These are phyloP conservation scores for Pitta sordida DNA, from an alignment of 2,113 vertebrate genomes.

Conservation along the genomic window DNA sequence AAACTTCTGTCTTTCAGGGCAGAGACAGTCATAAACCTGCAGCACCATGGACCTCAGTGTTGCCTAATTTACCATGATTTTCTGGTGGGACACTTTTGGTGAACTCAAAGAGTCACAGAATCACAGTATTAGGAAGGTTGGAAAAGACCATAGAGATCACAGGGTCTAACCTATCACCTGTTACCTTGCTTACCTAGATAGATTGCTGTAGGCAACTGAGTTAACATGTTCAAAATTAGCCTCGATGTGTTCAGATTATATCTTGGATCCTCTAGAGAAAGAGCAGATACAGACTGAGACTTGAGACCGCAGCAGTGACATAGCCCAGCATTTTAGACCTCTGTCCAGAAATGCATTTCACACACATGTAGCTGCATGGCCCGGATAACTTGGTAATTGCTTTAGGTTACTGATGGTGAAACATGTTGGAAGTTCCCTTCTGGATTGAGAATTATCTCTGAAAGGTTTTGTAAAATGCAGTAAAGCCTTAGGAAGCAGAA, in stretches of 20 bases:
- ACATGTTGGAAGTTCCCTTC: not conserved
- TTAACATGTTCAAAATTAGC: not conserved
- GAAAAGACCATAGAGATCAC: too few relatives aligned
- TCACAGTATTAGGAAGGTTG: too few relatives aligned
- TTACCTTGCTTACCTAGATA: not conserved
- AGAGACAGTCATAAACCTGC: not conserved
- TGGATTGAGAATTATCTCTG: not conserved
- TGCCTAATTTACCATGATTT: not conserved
- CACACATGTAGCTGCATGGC: not conserved
- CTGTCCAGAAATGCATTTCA: not conserved
- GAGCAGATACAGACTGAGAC: not conserved
- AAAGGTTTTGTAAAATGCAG: not conserved
- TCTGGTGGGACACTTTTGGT: not conserved
- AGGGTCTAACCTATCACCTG: too few relatives aligned
- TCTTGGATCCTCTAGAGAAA: not conserved
- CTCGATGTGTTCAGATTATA: not conserved
- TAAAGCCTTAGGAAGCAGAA: not conserved
- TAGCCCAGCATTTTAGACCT: not conserved
- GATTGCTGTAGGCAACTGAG: not conserved
- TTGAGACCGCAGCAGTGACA: not conserved
- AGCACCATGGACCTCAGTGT: not conserved
- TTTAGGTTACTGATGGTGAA: not conserved
- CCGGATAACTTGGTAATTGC: not conserved
- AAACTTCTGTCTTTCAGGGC: not conserved
- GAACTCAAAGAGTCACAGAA: too few relatives aligned